Evolutionary conservation across 2,113 vertebrate genomes (phyloP), one percentile per base, ranked within the genome.

Genomic region (Myotis lucifugus): DNA sequence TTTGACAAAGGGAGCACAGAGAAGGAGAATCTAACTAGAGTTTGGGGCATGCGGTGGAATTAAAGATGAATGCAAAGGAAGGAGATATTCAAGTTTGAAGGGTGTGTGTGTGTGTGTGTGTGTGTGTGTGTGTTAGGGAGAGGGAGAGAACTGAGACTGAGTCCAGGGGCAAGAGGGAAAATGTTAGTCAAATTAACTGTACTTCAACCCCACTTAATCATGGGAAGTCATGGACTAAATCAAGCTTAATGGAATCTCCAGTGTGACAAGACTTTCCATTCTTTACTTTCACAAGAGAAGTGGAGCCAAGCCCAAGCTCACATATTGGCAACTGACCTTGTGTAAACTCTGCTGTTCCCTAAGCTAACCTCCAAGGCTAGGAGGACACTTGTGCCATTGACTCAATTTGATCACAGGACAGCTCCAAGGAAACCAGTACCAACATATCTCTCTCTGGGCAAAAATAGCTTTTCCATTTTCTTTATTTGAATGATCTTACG

Each of bases 381-480:
- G 82, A 85, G 54, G 77, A 78, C 70, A 37, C 84, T 74, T 46
- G 61, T 46, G 25, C 46, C 79, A 34, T 64, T 79, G 90, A 93
- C 25, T 89, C 8, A 4, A 86, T 88, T 52, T 91, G 82, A 83
- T 93, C 69, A 70, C 56, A 67, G 48, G 14, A 34, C 23, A 85
- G 17, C 86, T 90, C 50, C 40, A 70, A 85, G 85, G 88, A 96
- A 78, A 85, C 50, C 37, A 85, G 81, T 59, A 54, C 79, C 85
- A 85, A 59, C 29, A 94, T 11, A 7, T 6, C 14, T 88, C 9
- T 93, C 29, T 91, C 88, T 52, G 78, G 69, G 40, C 6, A 32
- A n/a, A 91, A 89, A 86, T 40, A 77, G 8, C 61, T 52, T 95
- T 95, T 92, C 64, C 29, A 29, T 93, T 92, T 91, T 88, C 64